Evolutionary conservation across 2,888 invertebrate species (phyloP), one percentile per base, ranked within the genome.

Genomic region (Tenthredo scrophulariae): DNA sequence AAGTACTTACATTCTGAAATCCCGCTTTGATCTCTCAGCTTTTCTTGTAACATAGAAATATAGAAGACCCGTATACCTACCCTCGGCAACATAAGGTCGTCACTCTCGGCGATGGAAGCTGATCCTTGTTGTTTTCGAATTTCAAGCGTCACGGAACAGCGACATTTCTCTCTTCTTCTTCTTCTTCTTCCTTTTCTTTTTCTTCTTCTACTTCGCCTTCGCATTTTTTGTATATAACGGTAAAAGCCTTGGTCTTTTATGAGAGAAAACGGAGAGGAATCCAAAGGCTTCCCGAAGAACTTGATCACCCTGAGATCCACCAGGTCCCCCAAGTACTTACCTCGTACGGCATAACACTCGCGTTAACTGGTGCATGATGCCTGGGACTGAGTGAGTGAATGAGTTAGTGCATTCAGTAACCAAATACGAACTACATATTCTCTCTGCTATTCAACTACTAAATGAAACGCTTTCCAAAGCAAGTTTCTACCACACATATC

Each of bases 1-100:
- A 77, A 77, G 77, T 77, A 29, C 77, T 77, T 77, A 77, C 50
- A 54, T 15, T 54, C 54, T 74, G 18, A 77, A 77, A 77, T 33
- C 77, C n/a, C 2, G 29, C 77, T 77, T 77, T 77, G 77, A 77
- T 54, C 77, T 75, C 29, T 15, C 29, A 67, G 18, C 54, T 77
- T 50, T 54, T 18, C 46, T 72, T 40, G n/a, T 37, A n/a, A 72
- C 26, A n/a, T 22, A n/a, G 46, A 3, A 15, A 46, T 46, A 46
- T 3, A 13, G 0, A n/a, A 46, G 18, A 10, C 40, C 13, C 62
- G 22, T 62, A 9, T 62, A 62, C 3, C 58, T 58, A 26, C 26
- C 62, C 54, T 54, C 54, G 54, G 54, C 54, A 54, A 54, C 46
- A 46, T 29, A 6, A 67, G 67, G 67, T 33, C 18, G 29, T 72